Evolutionary conservation across 2,113 vertebrate genomes (phyloP), one percentile per base, ranked within the genome.

Genomic region (Xiphorhynchus elegans): DNA sequence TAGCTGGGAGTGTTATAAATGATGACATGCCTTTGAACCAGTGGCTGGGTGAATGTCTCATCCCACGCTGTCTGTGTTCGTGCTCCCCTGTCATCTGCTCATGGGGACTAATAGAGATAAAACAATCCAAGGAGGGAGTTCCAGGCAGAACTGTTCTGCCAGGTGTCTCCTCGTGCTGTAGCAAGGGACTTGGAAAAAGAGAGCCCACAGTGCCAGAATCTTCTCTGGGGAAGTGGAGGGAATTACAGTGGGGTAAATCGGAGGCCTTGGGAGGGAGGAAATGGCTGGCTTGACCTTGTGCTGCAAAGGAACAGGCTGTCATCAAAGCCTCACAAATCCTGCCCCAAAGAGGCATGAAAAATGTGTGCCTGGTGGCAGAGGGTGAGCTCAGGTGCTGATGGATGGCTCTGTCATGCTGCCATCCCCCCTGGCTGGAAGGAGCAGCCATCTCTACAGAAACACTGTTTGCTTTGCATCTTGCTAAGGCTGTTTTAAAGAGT

Each of bases 31-130:
- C 92, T 95, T 92, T 96, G 90, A 97, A 95, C 88, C 26, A 96
- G 92, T 93, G 93, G 96, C 96, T 94, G 95, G 89, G 91, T 82
- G 96, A 95, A 31, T 74, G 89, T 70, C 95, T 95, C 96, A 94
- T 91, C 96, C 96, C 87, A 95, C 78, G 44, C 96, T 67, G 86
- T 89, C 94, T 90, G 3, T 67, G 86, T 62, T 91, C 95, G 2
- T 83, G 90, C 89, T 91, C 93, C 81, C 82, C 87, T 96, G 94
- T 97, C 96, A 96, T 70, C 93, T 90, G 76, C 94, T 95, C 4
- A 11, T 5, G 1, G 80, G 87, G 72, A 37, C 90, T 96, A 95
- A 96, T 94, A 95, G 93, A 95, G 95, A 95, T 88, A 17, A 95
- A 95, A 91, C 82, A 93, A 42, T 7, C 72, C 3, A 0, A 46